Evolutionary conservation across 2,113 vertebrate genomes (phyloP).

Genomic region (Gambusia affinis): DNA sequence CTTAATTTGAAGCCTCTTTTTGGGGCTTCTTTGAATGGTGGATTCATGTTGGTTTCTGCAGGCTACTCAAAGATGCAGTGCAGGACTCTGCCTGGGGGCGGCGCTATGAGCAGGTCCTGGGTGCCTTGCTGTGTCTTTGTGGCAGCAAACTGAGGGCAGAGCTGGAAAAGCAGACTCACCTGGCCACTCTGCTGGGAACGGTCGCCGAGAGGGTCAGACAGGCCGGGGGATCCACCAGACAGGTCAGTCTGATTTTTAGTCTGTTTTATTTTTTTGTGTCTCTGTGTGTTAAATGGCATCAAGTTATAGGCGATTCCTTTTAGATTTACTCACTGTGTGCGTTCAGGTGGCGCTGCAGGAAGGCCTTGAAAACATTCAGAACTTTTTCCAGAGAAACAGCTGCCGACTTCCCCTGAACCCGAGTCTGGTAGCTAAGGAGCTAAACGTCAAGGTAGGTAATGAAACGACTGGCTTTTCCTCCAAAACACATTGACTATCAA

Average conservation of each 20-base stretch:
- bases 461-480: not conserved
- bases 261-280: not conserved
- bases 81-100: slow-evolving; percentile 88
- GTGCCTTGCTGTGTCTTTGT: slow-evolving; percentile 90
- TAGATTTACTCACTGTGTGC: slow-evolving; percentile 49
- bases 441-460: slow-evolving; percentile 90
- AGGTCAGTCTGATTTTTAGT: slow-evolving; percentile 78
- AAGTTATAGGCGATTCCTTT: not conserved
- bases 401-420: slow-evolving; percentile 93
- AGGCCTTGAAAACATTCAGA: slow-evolving; percentile 92
- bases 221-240: slow-evolving; percentile 88
- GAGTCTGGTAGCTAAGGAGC: slow-evolving; percentile 92
- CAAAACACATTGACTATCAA: no score
- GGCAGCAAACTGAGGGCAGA: slow-evolving; percentile 88
- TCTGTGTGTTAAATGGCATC: not conserved
- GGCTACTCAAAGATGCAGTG: slow-evolving; percentile 94
- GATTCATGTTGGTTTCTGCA: slow-evolving; percentile 50
- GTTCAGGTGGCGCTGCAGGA: slow-evolving; percentile 89
- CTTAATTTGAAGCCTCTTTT: not conserved
- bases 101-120: slow-evolving; percentile 89
- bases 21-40: not conserved
- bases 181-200: slow-evolving; percentile 89
- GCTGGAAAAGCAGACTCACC: slow-evolving; percentile 89
- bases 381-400: slow-evolving; percentile 89
- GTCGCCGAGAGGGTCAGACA: slow-evolving; percentile 94